Evolutionary conservation across 2,888 invertebrate genomes (phyloP), one percentile per base, ranked within the genome.

Genomic region (Spisula solida): DNA sequence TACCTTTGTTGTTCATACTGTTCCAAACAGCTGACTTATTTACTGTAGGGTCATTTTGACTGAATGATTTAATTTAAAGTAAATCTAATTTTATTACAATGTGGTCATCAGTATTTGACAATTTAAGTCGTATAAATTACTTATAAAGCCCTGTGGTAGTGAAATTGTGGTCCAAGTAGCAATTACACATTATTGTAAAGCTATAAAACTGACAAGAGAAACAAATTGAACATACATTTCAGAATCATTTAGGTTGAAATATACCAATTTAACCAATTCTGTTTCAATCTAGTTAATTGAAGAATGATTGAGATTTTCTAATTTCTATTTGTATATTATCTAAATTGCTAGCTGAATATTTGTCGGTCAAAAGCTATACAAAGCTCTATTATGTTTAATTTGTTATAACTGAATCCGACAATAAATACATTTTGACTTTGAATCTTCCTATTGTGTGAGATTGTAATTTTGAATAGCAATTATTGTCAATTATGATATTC

Each of bases 111-210:
- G n/a, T 66, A 56, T 0, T 51, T 75, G 75, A 75, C 83, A 29
- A 83, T 70, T 83, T 75, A 75, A 75, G 34, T 14, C 14, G 70
- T 83, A 70, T 83, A 83, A 83, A 83, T 83, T 75, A 83, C 83
- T 31, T 75, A 66, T 29, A 82, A 75, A 31, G 75, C 75, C 75
- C 75, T 75, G 75, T 34, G 34, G 75, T 75, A 34, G 75, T 31
- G 6, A 75, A 75, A 75, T 31, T 75, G 31, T 31, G 31, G 75
- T 31, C 75, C 31, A 34, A 75, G 18, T 75, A 31, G 75, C 31
- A 18, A 75, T 75, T 75, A 75, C 25, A 34, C 14, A 14, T 75
- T 75, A 75, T 75, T 75, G 18, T 29, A 75, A 41, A 75, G 75
- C 20, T 31, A 75, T 75, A 75, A 31, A 75, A 31, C 31, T 75